phyloP scores from a whole-genome alignment of 2,797 vertebrate species.

The Chelon auratus region DNA sequence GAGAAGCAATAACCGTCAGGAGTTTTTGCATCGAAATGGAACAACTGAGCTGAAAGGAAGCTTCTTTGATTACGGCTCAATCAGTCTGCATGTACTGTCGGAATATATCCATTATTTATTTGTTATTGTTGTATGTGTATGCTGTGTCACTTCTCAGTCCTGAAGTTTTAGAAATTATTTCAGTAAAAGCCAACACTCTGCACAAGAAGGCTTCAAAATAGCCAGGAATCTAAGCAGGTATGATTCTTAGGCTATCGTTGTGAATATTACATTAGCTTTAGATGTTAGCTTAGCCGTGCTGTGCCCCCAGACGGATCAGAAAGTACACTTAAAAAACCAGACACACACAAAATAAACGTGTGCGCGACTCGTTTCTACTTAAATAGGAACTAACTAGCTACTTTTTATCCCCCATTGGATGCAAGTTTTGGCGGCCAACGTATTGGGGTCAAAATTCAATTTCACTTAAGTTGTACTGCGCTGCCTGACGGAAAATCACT shows the following conservation, averaged over 20 bases:
- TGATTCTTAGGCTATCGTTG: not conserved
- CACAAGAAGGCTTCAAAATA: not conserved
- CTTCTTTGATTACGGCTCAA: constrained; percentile 5
- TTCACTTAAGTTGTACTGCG: constrained; percentile 7
- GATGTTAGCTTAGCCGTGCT: not conserved
- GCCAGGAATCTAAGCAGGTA: not conserved
- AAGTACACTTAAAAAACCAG: constrained; percentile 1
- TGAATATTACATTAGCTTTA: not conserved
- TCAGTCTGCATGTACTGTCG: not conserved
- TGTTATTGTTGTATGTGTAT: not conserved
- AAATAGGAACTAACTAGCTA: not conserved
- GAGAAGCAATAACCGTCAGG: constrained; percentile 28
- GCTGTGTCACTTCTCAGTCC: not conserved
- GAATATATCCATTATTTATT: not conserved
- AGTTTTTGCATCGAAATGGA: constrained; percentile 22
- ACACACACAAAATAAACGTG: constrained; percentile 9
- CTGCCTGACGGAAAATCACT: constrained; percentile 5
- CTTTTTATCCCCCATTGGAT: constrained; percentile 6
- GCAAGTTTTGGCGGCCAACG: constrained; percentile 7
- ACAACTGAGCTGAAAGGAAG: constrained; percentile 4
- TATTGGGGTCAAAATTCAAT: constrained; percentile 17
- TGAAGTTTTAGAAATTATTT: not conserved
- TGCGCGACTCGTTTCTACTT: not conserved
- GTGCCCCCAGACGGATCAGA: not conserved
- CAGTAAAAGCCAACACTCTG: no score